Evolutionary conservation across 2,797 vertebrate species (phyloP).

Genomic region (Spheniscus humboldti): DNA sequence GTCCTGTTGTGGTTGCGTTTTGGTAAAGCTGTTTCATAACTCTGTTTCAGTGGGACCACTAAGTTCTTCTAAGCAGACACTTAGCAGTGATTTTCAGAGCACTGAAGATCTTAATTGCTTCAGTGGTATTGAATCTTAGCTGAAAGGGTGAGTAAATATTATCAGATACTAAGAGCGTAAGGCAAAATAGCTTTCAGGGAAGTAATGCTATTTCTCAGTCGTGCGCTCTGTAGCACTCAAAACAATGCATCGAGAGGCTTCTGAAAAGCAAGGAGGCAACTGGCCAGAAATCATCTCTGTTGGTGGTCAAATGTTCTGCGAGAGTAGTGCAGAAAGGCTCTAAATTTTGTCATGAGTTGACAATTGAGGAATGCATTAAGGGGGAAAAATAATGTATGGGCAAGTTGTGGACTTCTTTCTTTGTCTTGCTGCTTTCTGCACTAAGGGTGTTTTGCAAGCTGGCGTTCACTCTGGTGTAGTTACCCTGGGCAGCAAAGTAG

Average conservation of each 20-base stretch:
- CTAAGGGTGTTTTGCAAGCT: neutral
- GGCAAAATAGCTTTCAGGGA: neutral
- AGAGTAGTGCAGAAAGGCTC: conserved; percentile 11
- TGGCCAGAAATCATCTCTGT: conserved; percentile 32
- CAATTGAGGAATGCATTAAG: neutral
- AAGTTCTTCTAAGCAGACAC: neutral
- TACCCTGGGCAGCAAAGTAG: neutral
- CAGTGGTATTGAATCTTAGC: neutral
- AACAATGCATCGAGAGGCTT: neutral
- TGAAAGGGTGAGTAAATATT: neutral
- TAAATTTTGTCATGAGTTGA: conserved; percentile 34
- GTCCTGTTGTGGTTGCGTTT: neutral
- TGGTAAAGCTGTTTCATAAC: neutral
- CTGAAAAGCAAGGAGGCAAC: conserved; percentile 23
- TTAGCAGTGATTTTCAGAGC: neutral
- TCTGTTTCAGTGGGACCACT: neutral
- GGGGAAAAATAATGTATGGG: neutral
- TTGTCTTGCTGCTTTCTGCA: neutral
- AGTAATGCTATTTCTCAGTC: neutral
- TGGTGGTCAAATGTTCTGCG: neutral
- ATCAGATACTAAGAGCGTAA: neutral
- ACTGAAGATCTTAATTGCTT: neutral
- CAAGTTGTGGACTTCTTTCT: neutral
- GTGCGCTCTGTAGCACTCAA: neutral
- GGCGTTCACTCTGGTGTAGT: neutral